Conservation (phyloP, 2,888 invertebrate genomes). For the Merodon equestris region DNA sequence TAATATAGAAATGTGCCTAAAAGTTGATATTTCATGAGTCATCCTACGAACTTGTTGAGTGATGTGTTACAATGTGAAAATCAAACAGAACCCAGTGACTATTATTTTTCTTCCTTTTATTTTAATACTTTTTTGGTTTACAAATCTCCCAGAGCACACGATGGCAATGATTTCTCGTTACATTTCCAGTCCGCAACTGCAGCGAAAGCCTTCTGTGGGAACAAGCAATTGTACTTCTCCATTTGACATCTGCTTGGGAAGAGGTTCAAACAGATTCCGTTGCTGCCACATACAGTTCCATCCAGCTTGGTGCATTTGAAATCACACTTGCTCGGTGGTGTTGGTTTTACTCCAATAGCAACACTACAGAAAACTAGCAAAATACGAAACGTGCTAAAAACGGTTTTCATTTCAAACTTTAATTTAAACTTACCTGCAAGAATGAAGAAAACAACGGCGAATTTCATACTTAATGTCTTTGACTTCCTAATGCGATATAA, state of each 20-base stretch:
- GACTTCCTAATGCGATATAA: too few species aligned
- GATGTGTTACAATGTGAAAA: too few species aligned
- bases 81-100: too few species aligned
- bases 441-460: neutral
- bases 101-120: slow-evolving; percentile 5
- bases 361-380: slow-evolving; percentile 4
- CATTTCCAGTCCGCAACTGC: slow-evolving; percentile 18
- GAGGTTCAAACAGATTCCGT: slow-evolving; percentile 34
- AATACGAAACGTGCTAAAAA: neutral
- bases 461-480: too few species aligned
- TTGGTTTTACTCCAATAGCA: slow-evolving; percentile 16
- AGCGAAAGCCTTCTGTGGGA: slow-evolving; percentile 30
- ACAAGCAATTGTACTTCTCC: slow-evolving; percentile 25
- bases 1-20: too few species aligned
- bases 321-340: slow-evolving; percentile 24
- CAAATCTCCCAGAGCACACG: slow-evolving; percentile 32
- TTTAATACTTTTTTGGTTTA: slow-evolving; percentile 12
- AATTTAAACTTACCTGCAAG: slow-evolving; percentile 4
- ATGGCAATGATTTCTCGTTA: slow-evolving; percentile 16
- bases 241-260: slow-evolving; percentile 34
- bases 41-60: too few species aligned
- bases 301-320: slow-evolving; percentile 23
- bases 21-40: too few species aligned
- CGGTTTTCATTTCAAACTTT: neutral
- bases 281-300: slow-evolving; percentile 26